phyloP scores from a whole-genome alignment of 1,140 invertebrate species.

The Aporrectodea caliginosa region DNA sequence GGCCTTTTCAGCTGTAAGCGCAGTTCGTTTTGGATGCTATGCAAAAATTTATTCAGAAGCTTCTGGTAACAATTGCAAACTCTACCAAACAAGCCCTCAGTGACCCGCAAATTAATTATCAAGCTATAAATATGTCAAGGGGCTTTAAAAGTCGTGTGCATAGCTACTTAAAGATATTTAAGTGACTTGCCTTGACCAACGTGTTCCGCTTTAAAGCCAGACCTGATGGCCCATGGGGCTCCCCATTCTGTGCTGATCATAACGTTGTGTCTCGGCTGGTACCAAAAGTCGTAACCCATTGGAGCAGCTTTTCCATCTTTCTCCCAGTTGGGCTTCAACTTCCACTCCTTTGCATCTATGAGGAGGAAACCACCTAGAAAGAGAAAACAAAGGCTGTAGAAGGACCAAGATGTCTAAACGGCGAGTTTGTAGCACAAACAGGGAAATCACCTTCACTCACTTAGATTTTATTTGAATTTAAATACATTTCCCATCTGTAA shows the following conservation, averaged over 20 bases:
- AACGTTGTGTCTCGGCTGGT: slow-evolving; percentile 87
- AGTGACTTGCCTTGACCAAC: slow-evolving; percentile 55
- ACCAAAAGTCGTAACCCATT: slow-evolving; percentile 79
- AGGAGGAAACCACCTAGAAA: slow-evolving; percentile 76
- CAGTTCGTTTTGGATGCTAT: background rate
- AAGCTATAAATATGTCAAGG: background rate
- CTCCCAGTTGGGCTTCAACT: slow-evolving; percentile 63
- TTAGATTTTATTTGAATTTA: too few species aligned
- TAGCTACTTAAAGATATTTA: too few species aligned
- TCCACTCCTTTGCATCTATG: slow-evolving; percentile 77
- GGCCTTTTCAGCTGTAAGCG: too few species aligned
- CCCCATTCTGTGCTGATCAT: slow-evolving; percentile 92
- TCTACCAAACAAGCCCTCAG: background rate
- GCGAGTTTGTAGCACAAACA: too few species aligned
- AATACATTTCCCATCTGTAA: too few species aligned
- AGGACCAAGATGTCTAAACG: too few species aligned
- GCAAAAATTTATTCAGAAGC: slow-evolving; percentile 23
- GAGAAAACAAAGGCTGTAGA: too few species aligned
- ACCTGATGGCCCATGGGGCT: slow-evolving; percentile 74
- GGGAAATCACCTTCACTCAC: too few species aligned
- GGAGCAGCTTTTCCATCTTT: slow-evolving; percentile 41
- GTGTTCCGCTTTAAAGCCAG: slow-evolving; percentile 69
- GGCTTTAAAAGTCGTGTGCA: background rate
- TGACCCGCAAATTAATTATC: background rate
- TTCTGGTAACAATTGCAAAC: background rate